These are phyloP conservation scores for Clupea harengus DNA, from an alignment of 2,113 vertebrate genomes.

Conservation along the genomic window DNA sequence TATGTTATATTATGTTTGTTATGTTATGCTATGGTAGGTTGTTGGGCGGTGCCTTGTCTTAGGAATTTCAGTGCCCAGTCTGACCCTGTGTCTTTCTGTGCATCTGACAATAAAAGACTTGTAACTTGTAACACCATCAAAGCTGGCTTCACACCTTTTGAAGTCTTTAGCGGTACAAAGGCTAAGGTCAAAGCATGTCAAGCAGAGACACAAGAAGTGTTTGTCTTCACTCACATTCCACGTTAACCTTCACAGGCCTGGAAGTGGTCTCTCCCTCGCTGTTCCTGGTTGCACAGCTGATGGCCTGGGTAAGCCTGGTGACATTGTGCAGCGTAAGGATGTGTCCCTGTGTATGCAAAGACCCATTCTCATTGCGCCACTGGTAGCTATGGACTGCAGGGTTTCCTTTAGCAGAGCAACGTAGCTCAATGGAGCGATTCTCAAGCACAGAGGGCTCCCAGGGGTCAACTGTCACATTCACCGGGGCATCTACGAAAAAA, in stretches of 20 bases:
- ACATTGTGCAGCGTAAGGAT: neutral
- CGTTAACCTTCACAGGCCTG: neutral
- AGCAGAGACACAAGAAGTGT: too few species aligned
- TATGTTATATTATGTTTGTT: too few species aligned
- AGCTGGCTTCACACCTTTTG: too few species aligned
- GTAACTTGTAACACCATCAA: too few species aligned
- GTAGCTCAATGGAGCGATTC: neutral
- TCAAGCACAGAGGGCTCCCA: neutral
- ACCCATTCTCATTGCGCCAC: neutral
- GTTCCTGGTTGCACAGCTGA: neutral
- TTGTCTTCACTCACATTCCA: neutral
- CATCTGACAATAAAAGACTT: too few species aligned
- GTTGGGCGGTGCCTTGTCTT: too few species aligned
- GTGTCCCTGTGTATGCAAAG: neutral
- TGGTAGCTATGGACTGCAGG: neutral
- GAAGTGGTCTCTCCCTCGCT: neutral
- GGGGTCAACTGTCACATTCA: neutral
- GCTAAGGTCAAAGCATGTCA: too few species aligned
- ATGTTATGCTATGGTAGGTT: too few species aligned
- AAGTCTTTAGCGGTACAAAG: too few species aligned
- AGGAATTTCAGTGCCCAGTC: too few species aligned
- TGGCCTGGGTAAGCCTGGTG: neutral
- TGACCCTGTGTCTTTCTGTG: too few species aligned
- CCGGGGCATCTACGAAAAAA: neutral
- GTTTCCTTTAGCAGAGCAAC: neutral